Base-by-base conservation (phyloP, 2,113 vertebrate genomes). In the Pyxicephalus adspersus region DNA sequence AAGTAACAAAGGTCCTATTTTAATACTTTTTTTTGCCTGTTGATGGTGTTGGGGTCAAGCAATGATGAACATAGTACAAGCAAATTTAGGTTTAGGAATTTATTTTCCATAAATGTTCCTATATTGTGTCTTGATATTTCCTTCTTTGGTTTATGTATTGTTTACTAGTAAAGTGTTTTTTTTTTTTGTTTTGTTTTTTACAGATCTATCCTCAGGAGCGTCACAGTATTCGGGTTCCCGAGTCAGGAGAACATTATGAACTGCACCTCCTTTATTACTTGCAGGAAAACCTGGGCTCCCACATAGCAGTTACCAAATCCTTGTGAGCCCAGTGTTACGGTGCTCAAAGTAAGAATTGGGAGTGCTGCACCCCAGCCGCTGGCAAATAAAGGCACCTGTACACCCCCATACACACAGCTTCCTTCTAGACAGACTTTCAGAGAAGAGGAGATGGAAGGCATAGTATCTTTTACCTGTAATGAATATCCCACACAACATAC, bases 181-280 rank as follows among this genome's bases (percentile, higher is more conserved):
- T 2, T 85, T 83, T n/a, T n/a, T n/a, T 64, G 26, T n/a, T 54
- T 61, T 23, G 18, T 2, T 85, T 83, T 70, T 83, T 80, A 2
- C 61, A 95, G 94, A 94, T 95, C 85, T 95, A 95, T 64, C 94
- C 94, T 87, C 93, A 95, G 87, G 94, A 95, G 87, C 90, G 94
- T 84, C 94, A 95, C 89, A 95, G 94, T 85, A 94, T 95, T 84
- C 88, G 94, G 83, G 93, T 94, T 0, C 93, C 94, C 0, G 94
- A 95, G 72, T 95, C 93, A 0, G 94, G 93, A 85, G 94, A 95
- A 81, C 94, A 95, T 87, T 95, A 95, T 19, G 94, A 95, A 87
- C 92, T 94, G 83, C 91, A 94, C 67, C 89, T 95, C 26, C 88
- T 95, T 51, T 90, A 95, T 86, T 94, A 94, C 80, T 92, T 95